Percentiles rank a stretch among this genome's conserved stretches.
phyloP scores from a whole-genome alignment of 2,797 vertebrate genomes.

The Cottoperca gobio region DNA sequence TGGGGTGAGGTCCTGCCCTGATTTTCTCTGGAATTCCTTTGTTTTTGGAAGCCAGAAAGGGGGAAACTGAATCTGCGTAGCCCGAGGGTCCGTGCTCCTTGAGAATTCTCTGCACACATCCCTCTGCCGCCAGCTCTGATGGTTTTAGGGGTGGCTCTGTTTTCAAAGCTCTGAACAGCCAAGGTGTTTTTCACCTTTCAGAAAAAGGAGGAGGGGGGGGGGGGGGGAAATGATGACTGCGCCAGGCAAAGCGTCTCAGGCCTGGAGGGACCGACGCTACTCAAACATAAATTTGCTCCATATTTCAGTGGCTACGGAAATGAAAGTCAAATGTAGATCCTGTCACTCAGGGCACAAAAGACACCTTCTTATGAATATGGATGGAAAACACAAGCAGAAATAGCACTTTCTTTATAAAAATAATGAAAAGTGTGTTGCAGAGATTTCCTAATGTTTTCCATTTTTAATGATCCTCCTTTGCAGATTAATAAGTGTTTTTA shows the following conservation, averaged over 20 bases:
- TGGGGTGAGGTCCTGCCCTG: slow-evolving; percentile 82
- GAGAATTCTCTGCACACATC: slow-evolving; percentile 78
- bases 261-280: slow-evolving; percentile 59
- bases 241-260: slow-evolving; percentile 52
- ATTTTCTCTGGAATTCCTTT: slow-evolving; percentile 88
- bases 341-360: slow-evolving; percentile 46
- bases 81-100: slow-evolving; percentile 79
- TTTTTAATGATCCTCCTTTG: slow-evolving; percentile 50
- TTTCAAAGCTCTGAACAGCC: slow-evolving; percentile 74
- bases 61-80: slow-evolving; percentile 83
- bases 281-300: slow-evolving; percentile 63
- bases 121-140: slow-evolving; percentile 67
- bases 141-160: slow-evolving; percentile 75
- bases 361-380: slow-evolving; percentile 36
- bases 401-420: slow-evolving; percentile 30
- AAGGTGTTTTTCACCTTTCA: slow-evolving; percentile 78
- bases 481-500: slow-evolving; percentile 44
- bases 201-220: slow-evolving; percentile 21
- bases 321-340: slow-evolving; percentile 65
- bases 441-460: slow-evolving; percentile 29
- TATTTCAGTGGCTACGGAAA: slow-evolving; percentile 58
- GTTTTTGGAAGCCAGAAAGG: slow-evolving; percentile 83
- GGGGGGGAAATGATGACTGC: slow-evolving; percentile 50
- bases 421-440: slow-evolving; percentile 25
- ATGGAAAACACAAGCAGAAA: slow-evolving; percentile 27